Base-by-base conservation (phyloP, 2,888 invertebrate genomes). In the Nomada ruficornis region DNA sequence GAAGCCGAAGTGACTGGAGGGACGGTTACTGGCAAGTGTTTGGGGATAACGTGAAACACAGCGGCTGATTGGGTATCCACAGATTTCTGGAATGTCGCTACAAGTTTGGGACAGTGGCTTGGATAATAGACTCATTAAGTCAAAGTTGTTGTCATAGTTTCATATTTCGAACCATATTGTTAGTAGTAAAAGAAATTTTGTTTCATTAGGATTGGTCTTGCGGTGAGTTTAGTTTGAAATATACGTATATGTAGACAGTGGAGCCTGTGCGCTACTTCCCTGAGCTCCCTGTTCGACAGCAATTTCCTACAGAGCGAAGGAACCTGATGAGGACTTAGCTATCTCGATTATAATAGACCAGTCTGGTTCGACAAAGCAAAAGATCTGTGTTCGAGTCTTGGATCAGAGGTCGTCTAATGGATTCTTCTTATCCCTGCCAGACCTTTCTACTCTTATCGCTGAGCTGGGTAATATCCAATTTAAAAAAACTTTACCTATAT, bases 311-410 rank as follows among this genome's bases (percentile, higher is more conserved):
- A 42, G 50, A 42, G 59, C 44, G 44, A n/a, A 5, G n/a, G 29
- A 36, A 26, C 26, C 15, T 59, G 67, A 73, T 20, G 73, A 67
- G 29, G 23, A 65, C 42, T 20, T 42, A 23, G 57, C 73, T 59
- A 55, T 26, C 55, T 55, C 29, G 54, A 55, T 72, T 64, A 73
- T 73, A 73, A 73, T 73, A 55, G 64, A 55, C 20, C 63, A n/a
- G 29, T 36, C 26, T 20, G 67, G n/a, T 29, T 20, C 15, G 20
- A 50, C 36, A 73, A 59, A 57, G n/a, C 57, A 44, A 55, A 73
- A 64, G 55, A 47, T 64, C 44, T 29, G 29, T 15, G 5, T 26
- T 67, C 36, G 18, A 15, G 36, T n/a, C 36, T 42, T 36, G 47
- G 7, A 47, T 26, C 57, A 13, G 18, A 59, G 59, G 26, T 23